These are phyloP conservation scores for Brachylomia viminalis DNA, from an alignment of 2,888 invertebrate species.

Conservation along the genomic window DNA sequence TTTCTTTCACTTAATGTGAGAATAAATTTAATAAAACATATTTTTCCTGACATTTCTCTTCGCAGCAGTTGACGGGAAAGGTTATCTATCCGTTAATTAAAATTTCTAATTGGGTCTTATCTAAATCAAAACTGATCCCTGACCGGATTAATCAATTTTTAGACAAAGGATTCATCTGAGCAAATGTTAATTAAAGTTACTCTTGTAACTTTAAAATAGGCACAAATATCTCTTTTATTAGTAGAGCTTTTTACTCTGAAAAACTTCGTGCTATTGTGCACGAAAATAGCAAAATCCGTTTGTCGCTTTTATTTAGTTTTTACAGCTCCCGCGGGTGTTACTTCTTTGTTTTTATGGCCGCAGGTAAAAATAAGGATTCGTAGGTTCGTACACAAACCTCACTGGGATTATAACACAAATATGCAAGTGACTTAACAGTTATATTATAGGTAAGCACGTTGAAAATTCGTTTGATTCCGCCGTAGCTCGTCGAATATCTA, in stretches of 20 bases:
- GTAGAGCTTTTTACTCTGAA: neutral
- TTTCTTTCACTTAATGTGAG: no score
- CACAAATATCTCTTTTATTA: neutral
- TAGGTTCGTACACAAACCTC: neutral
- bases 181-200: slow-evolving; percentile 25
- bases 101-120: slow-evolving; percentile 20
- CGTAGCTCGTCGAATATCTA: slow-evolving; percentile 42
- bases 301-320: slow-evolving; percentile 24
- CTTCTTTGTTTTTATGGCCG: slow-evolving; percentile 22
- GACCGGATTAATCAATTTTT: slow-evolving; percentile 30
- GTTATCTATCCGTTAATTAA: slow-evolving; percentile 19
- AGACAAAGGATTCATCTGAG: slow-evolving; percentile 1
- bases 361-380: slow-evolving; percentile 22
- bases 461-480: slow-evolving; percentile 68
- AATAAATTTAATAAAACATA: no score
- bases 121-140: slow-evolving; percentile 32
- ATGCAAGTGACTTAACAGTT: slow-evolving; percentile 39
- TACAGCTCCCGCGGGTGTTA: slow-evolving; percentile 3
- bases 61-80: neutral
- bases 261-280: neutral
- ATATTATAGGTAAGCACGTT: slow-evolving; percentile 60
- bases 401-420: slow-evolving; percentile 40
- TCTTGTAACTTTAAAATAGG: neutral
- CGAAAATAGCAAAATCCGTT: slow-evolving; percentile 25
- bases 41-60: neutral